phyloP scores from a whole-genome alignment of 2,797 vertebrate genomes.

The Muraenolepis orangiensis region DNA sequence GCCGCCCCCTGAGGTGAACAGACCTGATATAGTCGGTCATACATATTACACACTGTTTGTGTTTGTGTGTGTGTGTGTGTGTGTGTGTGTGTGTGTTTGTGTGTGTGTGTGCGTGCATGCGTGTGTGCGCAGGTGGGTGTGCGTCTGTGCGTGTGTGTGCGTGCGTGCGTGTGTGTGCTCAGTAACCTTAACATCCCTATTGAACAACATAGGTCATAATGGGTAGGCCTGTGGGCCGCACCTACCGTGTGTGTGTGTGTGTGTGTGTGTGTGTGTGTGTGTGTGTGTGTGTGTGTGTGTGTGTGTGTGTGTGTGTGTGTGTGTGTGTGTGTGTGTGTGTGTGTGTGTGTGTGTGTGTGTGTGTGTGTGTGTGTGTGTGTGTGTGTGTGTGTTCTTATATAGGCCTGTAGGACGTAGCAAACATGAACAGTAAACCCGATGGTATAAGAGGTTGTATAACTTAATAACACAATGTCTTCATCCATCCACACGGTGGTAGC shows the following conservation, averaged over 20 bases:
- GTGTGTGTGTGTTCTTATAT: too few relatives aligned
- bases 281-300: too few relatives aligned
- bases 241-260: not conserved
- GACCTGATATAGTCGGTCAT: too few relatives aligned
- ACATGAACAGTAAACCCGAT: too few relatives aligned
- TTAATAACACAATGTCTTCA: not conserved
- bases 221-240: too few relatives aligned
- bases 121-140: not conserved
- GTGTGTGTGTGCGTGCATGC: not conserved
- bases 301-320: too few relatives aligned
- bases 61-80: not conserved
- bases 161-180: not conserved
- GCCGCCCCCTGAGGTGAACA: not conserved
- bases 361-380: not conserved
- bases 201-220: too few relatives aligned
- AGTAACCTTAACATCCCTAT: too few relatives aligned
- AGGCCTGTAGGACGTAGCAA: too few relatives aligned
- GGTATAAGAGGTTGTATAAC: too few relatives aligned
- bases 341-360: not conserved
- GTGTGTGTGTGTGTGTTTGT: not conserved
- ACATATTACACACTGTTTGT: too few relatives aligned
- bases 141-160: not conserved
- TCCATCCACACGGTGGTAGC: not conserved
- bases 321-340: conserved; percentile 1
- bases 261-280: too few relatives aligned